Evolutionary conservation across 2,888 invertebrate genomes (phyloP), one percentile per base, ranked within the genome.

Genomic region (Catonia carolina): DNA sequence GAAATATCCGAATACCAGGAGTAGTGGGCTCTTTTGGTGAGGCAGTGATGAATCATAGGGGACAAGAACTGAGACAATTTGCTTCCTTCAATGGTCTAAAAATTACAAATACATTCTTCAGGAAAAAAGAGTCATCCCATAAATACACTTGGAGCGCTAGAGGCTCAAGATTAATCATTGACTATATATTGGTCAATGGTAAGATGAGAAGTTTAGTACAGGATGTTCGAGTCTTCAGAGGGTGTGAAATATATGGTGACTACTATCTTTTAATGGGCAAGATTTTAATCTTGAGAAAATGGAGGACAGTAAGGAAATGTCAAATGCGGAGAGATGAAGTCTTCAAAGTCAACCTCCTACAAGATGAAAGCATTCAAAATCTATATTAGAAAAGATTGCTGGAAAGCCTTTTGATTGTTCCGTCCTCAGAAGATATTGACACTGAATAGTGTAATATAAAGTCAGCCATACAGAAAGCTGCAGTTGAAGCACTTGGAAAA

Each of bases 111-210:
- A n/a, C n/a, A n/a, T n/a, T n/a, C n/a, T n/a, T n/a, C n/a, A n/a
- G n/a, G n/a, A n/a, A n/a, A n/a, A n/a, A n/a, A n/a, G n/a, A n/a
- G n/a, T n/a, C n/a, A n/a, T n/a, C n/a, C n/a, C 47, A 47, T 20
- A 47, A 47, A 20, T 47, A 6, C 17, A 47, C 47, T 12, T 20
- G 47, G 47, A 47, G 47, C 20, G 47, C 47, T 15, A 47, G 47
- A 15, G 47, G 47, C n/a, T n/a, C n/a, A n/a, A n/a, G n/a, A n/a
- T n/a, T n/a, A n/a, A n/a, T n/a, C n/a, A n/a, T n/a, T n/a, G 47
- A 47, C 18, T 47, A 47, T 20, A 47, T 47, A 6, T 17, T 47
- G 5, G 47, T 47, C 5, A 47, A 47, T 15, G 47, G 12, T 6
- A 47, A 47, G 12, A 6, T 47, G 47, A 47, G 20, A 12, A 47